Conservation (phyloP, 2,113 vertebrate species). For the Pteropus alecto region DNA sequence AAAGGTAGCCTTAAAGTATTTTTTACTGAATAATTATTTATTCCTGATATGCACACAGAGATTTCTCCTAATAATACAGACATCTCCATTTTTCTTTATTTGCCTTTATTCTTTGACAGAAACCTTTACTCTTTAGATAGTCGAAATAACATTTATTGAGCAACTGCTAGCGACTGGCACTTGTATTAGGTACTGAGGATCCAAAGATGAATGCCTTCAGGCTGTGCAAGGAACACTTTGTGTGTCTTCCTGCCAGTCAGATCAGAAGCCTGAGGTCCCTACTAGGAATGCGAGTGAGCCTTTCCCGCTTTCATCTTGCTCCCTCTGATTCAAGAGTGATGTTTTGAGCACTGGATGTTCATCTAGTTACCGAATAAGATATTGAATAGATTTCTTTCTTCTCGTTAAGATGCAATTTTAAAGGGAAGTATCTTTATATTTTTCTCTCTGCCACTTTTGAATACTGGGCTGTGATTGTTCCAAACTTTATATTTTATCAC, state of each 20-base stretch:
- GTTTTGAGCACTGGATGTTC: not conserved
- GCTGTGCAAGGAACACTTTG: not conserved
- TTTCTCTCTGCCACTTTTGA: not conserved
- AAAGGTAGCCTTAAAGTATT: not conserved
- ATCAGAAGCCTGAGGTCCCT: not conserved
- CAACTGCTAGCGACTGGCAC: not conserved
- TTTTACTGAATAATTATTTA: not conserved
- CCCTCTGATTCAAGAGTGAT: not conserved
- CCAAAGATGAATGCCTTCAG: rapidly evolving
- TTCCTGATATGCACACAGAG: not conserved
- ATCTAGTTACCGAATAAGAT: not conserved
- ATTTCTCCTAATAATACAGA: not conserved
- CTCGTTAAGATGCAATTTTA: not conserved
- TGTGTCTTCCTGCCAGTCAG: not conserved
- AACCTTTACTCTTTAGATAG: not conserved
- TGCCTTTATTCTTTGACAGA: not conserved
- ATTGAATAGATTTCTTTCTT: not conserved
- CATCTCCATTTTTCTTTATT: not conserved
- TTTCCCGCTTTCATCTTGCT: not conserved
- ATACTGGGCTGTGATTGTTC: not conserved
- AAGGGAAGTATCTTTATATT: not conserved
- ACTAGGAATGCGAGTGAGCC: not conserved
- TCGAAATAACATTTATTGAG: not conserved
- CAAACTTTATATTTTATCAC: not conserved
- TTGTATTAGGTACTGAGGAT: not conserved